Base-by-base conservation (phyloP, 2,888 invertebrate species). In the Amphipoea lucens region DNA sequence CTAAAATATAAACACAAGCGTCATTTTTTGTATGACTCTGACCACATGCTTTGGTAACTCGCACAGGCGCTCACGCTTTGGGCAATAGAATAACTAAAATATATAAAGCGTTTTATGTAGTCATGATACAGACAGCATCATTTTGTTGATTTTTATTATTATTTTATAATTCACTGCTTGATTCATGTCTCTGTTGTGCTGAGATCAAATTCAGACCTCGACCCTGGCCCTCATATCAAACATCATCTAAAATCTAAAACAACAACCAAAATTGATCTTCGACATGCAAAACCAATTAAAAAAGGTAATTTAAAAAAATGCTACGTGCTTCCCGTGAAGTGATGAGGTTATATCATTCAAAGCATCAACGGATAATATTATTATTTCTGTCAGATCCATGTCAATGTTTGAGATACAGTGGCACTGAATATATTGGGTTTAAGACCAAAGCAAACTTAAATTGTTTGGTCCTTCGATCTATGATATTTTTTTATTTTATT, bases 291-390 rank as follows among this genome's bases (percentile, higher is more conserved):
- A n/a, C 5, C 5, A 68, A 36, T 20, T 48, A 45, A 29, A 68
- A 48, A 7, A 23, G 6, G 4, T 9, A 6, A 36, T 12, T 29
- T 12, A 60, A 67, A 60, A 29, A 51, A 48, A 0, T 12, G 1
- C 4, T 4, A 51, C 23, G 76, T 57, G 40, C 76, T 87, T 36
- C 17, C 4, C 2, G 0, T 66, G 20, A 78, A 83, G 80, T 62
- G 36, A 45, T 82, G 42, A 51, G 5, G 70, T 70, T 89, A 89
- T 80, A 87, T 23, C 54, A 78, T 82, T 79, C 45, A 70, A 74
- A 77, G 6, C 23, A 71, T 63, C 40, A 79, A 62, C 67, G 78
- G 74, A 85, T 83, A 78, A 74, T 70, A 79, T 77, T 79, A 81
- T 83, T 82, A 81, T 82, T 70, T 69, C 72, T 74, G 17, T 40